phyloP scores from a whole-genome alignment of 2,113 vertebrate genomes.

The Sylvia atricapilla region DNA sequence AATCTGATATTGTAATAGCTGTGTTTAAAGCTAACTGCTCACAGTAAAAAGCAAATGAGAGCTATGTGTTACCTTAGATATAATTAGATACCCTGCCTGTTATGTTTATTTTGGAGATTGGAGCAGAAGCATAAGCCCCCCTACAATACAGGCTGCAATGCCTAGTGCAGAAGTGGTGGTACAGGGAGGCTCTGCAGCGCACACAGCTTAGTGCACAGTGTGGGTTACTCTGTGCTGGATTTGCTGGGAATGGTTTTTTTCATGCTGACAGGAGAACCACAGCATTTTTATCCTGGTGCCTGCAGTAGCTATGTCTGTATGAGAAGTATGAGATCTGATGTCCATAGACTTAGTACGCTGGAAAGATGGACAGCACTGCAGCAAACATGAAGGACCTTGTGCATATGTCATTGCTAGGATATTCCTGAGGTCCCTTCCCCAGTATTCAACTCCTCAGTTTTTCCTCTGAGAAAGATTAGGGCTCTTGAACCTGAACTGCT shows the following conservation, averaged over 20 bases:
- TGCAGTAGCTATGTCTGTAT: background rate
- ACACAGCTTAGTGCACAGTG: background rate
- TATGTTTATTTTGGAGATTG: slow-evolving; percentile 4
- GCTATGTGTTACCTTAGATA: slow-evolving; percentile 5
- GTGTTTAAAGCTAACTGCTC: background rate
- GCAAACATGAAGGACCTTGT: background rate
- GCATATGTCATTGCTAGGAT: background rate
- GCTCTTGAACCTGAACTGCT: background rate
- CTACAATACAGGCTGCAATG: background rate
- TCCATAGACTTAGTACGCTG: background rate
- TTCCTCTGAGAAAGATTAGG: background rate
- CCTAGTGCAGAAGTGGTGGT: background rate
- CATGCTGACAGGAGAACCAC: background rate
- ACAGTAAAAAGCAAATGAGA: background rate
- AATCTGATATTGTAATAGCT: background rate
- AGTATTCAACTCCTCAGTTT: background rate
- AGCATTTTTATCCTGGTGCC: background rate
- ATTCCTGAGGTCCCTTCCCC: background rate
- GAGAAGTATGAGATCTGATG: background rate
- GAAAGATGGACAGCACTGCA: background rate
- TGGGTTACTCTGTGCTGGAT: background rate
- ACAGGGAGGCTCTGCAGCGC: background rate
- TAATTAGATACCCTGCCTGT: background rate
- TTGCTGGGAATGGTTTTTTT: background rate
- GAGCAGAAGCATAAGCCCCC: background rate